Conservation (phyloP, 2,113 vertebrate species). For the Rhodinocichla rosea region DNA sequence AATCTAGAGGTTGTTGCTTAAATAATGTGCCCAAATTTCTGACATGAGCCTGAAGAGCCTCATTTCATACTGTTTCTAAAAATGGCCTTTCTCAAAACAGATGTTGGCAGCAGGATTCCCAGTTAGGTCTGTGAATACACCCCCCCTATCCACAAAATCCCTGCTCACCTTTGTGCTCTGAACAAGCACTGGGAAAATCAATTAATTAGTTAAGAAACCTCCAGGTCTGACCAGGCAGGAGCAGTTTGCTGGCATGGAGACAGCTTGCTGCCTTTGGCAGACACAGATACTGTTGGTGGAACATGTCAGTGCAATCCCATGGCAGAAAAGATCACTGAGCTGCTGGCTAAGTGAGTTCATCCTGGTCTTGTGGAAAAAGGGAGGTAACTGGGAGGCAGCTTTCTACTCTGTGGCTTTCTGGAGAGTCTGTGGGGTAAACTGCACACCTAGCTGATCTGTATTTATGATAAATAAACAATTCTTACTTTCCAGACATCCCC, state of each 20-base stretch:
- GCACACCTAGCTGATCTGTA: background rate
- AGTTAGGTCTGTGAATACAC: background rate
- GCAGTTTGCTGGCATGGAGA: background rate
- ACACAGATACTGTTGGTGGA: background rate
- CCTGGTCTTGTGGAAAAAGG: background rate
- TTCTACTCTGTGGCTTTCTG: background rate
- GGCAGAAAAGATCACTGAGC: background rate
- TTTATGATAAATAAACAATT: constrained; percentile 48
- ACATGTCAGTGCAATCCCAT: background rate
- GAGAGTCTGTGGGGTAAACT: background rate
- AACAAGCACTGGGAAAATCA: background rate
- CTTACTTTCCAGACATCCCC: background rate
- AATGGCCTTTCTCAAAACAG: background rate
- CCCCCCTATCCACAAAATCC: background rate
- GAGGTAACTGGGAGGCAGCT: background rate
- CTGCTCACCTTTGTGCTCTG: background rate
- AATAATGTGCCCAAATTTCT: background rate
- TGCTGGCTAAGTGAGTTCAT: background rate
- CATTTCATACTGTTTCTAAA: background rate
- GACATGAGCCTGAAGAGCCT: background rate
- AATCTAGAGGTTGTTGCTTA: background rate
- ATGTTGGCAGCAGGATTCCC: background rate
- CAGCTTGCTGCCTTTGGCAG: background rate
- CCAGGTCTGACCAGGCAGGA: background rate
- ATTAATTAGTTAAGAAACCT: background rate